phyloP scores from a whole-genome alignment of 2,888 invertebrate genomes.

The Caenorhabditis sp. region DNA sequence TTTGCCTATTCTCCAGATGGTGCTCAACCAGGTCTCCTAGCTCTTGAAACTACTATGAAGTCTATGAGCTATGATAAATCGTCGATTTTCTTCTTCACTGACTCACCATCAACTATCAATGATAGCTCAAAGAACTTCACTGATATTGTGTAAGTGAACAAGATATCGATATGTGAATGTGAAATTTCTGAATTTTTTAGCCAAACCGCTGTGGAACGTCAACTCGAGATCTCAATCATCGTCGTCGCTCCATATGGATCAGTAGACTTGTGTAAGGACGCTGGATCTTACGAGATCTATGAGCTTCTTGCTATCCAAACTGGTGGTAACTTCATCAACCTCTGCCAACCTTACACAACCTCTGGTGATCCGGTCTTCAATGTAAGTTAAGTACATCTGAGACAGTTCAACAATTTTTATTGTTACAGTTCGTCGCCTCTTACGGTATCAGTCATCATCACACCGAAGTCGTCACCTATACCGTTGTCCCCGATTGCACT shows the following conservation, averaged over 20 bases:
- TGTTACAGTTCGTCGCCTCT: slow-evolving; percentile 42
- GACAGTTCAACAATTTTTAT: too few relatives aligned
- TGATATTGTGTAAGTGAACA: slow-evolving; percentile 36
- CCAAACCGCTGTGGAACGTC: slow-evolving; percentile 25
- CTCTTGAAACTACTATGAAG: slow-evolving; percentile 32
- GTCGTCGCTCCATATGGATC: slow-evolving; percentile 42
- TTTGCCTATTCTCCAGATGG: slow-evolving; percentile 35
- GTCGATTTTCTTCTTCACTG: slow-evolving; percentile 48
- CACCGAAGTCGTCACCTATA: slow-evolving; percentile 36
- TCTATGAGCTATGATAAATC: slow-evolving; percentile 46
- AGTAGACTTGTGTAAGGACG: slow-evolving; percentile 13
- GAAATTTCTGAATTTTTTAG: slow-evolving; percentile 15
- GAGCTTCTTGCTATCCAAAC: slow-evolving; percentile 31
- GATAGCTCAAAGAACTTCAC: slow-evolving; percentile 18
- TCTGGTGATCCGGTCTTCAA: slow-evolving; percentile 38
- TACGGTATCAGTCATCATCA: slow-evolving; percentile 51
- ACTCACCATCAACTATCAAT: slow-evolving; percentile 14
- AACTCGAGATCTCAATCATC: slow-evolving; percentile 45
- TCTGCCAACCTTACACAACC: slow-evolving; percentile 33
- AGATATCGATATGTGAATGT: too few relatives aligned
- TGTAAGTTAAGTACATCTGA: slow-evolving; percentile 11
- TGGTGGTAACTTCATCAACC: slow-evolving; percentile 47
- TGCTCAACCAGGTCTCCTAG: slow-evolving; percentile 34
- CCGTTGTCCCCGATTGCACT: slow-evolving; percentile 14
- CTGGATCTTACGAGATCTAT: slow-evolving; percentile 20